Percentiles rank a stretch among this genome's conserved stretches.
Conservation (phyloP, 2,888 invertebrate genomes). For the Cheilosia impressa region DNA sequence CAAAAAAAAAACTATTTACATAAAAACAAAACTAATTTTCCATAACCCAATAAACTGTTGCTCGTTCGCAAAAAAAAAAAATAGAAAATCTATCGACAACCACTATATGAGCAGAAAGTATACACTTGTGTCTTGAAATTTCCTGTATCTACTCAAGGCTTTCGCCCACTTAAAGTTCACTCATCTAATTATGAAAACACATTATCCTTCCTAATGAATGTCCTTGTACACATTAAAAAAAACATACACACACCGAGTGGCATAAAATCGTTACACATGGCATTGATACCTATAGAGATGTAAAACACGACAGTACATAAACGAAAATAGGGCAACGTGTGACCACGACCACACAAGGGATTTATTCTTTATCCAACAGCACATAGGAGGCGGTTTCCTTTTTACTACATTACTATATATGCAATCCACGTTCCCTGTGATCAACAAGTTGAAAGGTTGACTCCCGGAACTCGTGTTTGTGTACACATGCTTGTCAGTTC, state of each 20-base stretch:
- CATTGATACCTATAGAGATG: conserved; percentile 50
- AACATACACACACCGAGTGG: conserved; percentile 22
- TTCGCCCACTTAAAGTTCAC: conserved; percentile 59
- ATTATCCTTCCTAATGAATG: conserved; percentile 69
- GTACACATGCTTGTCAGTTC: conserved; percentile 38
- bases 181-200: conserved; percentile 73
- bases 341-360: conserved; percentile 41
- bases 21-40: conserved; percentile 40
- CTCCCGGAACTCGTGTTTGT: conserved; percentile 66
- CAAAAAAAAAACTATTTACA: not conserved
- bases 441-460: conserved; percentile 72
- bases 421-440: conserved; percentile 48
- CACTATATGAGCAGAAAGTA: not conserved
- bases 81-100: not conserved
- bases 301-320: conserved; percentile 43
- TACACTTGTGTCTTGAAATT: conserved; percentile 48
- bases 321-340: conserved; percentile 57
- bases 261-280: conserved; percentile 58
- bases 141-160: conserved; percentile 49
- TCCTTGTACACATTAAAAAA: conserved; percentile 61
- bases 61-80: conserved; percentile 18
- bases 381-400: conserved; percentile 13
- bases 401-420: conserved; percentile 1
- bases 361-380: conserved; percentile 1
- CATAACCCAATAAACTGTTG: conserved; percentile 65